These are phyloP conservation scores for Macrosoma leucophasiata DNA, from an alignment of 2,888 invertebrate genomes.

Conservation along the genomic window DNA sequence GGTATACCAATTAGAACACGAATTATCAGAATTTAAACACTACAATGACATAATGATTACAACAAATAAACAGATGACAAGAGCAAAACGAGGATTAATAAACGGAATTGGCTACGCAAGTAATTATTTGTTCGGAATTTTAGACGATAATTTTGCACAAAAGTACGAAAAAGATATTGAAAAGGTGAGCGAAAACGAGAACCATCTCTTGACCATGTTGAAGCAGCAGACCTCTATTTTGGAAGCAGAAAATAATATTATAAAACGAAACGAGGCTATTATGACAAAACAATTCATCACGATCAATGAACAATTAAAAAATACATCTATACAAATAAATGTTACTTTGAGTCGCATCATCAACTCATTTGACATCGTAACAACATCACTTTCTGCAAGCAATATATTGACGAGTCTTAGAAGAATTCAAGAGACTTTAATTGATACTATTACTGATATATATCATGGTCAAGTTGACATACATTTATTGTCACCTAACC, in stretches of 20 bases:
- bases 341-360: neutral
- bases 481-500: conserved; percentile 8
- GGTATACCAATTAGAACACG: neutral
- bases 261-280: conserved; percentile 3
- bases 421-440: conserved; percentile 5
- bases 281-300: conserved; percentile 1
- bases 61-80: neutral
- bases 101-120: conserved; percentile 7
- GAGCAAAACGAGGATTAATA: conserved; percentile 4
- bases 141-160: conserved; percentile 7
- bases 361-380: conserved; percentile 1
- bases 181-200: neutral
- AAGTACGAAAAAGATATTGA: conserved; percentile 9
- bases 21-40: neutral
- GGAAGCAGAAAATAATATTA: conserved; percentile 2
- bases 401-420: conserved; percentile 2
- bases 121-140: conserved; percentile 7
- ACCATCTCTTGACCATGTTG: neutral
- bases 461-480: conserved; percentile 3
- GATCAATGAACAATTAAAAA: conserved; percentile 1
- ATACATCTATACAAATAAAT: neutral
- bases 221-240: conserved; percentile 2
- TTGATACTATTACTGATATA: conserved; percentile 8
- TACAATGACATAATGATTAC: conserved; percentile 3
- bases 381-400: conserved; percentile 2